phyloP scores from a whole-genome alignment of 2,797 vertebrate species.

The Coluber constrictor region DNA sequence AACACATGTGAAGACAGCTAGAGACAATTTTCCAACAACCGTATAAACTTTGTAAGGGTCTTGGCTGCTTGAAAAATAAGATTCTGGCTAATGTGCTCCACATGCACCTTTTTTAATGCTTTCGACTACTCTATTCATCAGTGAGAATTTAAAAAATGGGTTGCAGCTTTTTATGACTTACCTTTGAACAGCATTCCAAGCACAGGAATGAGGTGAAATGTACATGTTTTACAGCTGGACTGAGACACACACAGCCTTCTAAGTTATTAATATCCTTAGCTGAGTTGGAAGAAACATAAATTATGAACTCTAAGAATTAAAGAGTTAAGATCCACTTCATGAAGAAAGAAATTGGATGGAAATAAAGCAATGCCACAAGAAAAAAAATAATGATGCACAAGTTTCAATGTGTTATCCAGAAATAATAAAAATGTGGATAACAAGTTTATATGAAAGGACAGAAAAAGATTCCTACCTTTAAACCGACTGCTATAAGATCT shows the following conservation, averaged over 20 bases:
- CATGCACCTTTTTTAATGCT: not conserved
- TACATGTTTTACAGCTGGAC: not conserved
- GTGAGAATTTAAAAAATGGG: not conserved
- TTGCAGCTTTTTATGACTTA: not conserved
- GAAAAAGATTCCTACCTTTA: conserved; percentile 68
- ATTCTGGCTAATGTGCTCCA: not conserved
- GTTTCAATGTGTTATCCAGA: conserved; percentile 35
- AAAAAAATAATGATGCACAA: conserved; percentile 29
- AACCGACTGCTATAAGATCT: conserved; percentile 66
- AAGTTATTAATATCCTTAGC: not conserved
- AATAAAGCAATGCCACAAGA: conserved; percentile 36
- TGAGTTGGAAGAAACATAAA: conserved; percentile 3
- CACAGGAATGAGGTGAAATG: not conserved
- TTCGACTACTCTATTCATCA: not conserved
- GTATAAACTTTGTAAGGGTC: not conserved
- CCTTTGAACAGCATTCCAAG: not conserved
- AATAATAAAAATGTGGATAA: conserved; percentile 43
- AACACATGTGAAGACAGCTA: not conserved
- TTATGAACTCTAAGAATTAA: not conserved
- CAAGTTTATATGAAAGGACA: conserved; percentile 55
- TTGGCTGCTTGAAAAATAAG: not conserved
- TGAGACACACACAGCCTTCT: not conserved
- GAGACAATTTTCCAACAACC: not conserved
- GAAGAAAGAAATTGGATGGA: not conserved
- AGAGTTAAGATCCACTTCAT: not conserved